Evolutionary conservation across 2,797 vertebrate genomes (phyloP), one percentile per base, ranked within the genome.

Genomic region (Enoplosus armatus): DNA sequence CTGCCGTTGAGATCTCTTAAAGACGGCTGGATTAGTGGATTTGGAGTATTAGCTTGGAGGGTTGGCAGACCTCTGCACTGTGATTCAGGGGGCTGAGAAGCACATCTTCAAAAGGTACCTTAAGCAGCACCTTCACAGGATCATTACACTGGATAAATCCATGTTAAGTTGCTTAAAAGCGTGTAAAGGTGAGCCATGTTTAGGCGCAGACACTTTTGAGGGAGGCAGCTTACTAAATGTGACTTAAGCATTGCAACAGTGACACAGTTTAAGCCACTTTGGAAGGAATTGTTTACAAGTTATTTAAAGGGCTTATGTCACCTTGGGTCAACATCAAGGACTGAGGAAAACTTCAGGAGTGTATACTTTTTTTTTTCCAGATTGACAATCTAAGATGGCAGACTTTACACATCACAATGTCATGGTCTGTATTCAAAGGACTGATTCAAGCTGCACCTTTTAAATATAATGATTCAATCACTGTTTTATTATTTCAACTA

Each of bases 21-120:
- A 94, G 89, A 90, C 90, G 89, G 83, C 83, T 79, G 95, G 94
- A 96, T 96, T 96, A 95, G 89, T 80, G 94, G 95, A 95, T 94
- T 94, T 94, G 88, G 74, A 90, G 92, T 62, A 94, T 95, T 94
- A 95, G 90, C 88, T 76, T 4, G 64, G 64, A 90, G 90, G 91
- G 91, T 92, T 95, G 94, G 93, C 95, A 95, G 94, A 94, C 92
- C 93, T 94, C 87, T 88, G 90, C 90, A 83, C 92, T 84, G 91
- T 93, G 93, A 93, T 91, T 93, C 85, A 90, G 91, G 86, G 78
- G 86, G 89, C 79, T 90, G 83, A 83, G 77, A 86, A 86, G 78
- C 33, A 53, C 85, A 85, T 89, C 93, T 91, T 93, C 93, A 93
- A 94, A 94, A 89, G 91, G 85, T 87, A 91, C 56, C 80, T 86